These are phyloP conservation scores for Caenorhabditis angaria DNA, from an alignment of 2,888 invertebrate species.

Conservation along the genomic window DNA sequence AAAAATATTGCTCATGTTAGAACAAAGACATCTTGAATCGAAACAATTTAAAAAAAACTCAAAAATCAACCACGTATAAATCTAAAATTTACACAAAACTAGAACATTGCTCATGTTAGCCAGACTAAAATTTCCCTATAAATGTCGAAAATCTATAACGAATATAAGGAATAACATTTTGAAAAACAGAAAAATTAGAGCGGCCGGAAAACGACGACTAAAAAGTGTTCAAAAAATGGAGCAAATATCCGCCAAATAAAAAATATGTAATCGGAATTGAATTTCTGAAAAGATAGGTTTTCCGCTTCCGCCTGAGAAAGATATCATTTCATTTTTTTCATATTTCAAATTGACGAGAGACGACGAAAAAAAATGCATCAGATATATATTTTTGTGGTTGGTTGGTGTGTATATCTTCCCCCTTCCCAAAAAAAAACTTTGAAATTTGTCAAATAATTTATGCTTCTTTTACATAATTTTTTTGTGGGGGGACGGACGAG, in stretches of 20 bases:
- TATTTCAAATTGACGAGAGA: slow-evolving; percentile 4
- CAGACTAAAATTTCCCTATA: no score
- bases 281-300: slow-evolving; percentile 2
- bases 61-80: no score
- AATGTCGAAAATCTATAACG: no score
- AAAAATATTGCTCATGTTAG: no score
- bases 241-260: not conserved
- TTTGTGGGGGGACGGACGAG: not conserved
- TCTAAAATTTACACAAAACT: no score
- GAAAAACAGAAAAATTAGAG: not conserved
- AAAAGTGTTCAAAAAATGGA: not conserved
- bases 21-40: no score
- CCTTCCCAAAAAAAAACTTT: not conserved
- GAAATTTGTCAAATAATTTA: slow-evolving; percentile 15
- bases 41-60: no score
- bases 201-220: not conserved
- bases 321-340: no score
- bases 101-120: no score
- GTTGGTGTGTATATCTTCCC: no score
- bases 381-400: not conserved
- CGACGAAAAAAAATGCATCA: not conserved
- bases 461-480: slow-evolving; percentile 3
- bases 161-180: not conserved
- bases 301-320: not conserved
- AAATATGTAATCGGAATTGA: slow-evolving; percentile 4